Base-by-base conservation (phyloP, 2,113 vertebrate species). In the Crotalus horridus region DNA sequence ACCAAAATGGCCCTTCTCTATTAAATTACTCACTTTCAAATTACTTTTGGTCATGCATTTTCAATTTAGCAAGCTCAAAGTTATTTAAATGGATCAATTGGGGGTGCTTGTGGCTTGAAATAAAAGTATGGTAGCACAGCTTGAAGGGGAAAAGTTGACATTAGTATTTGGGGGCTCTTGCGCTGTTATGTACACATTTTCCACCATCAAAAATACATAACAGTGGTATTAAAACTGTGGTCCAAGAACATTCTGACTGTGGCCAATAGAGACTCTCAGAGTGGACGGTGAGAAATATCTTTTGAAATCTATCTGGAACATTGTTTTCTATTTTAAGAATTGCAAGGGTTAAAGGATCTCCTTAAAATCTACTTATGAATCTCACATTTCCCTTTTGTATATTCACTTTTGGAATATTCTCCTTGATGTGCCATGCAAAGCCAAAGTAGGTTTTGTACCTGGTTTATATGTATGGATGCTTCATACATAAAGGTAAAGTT, bases 121-220 rank as follows among this genome's bases (percentile, higher is more conserved):
- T 21, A 43, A 59, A 90, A 61, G 20, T 21, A 8, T 74, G 59
- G 87, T n/a, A 93, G 53, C 26, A 58, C 3, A 39, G 20, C 48
- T 95, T 87, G 64, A 4, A 29, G 20, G 85, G 92, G 46, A 6
- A 94, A 94, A 94, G 91, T 0, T 95, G 74, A 91, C 92, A 93
- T 88, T 89, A 91, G 13, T 87, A 91, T 93, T 94, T 89, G 94
- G 89, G 89, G 43, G 59, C 92, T 94, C 24, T 29, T 90, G 33
- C 24, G 17, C 0, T 17, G 23, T 3, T 24, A 53, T 61, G 55
- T 23, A 93, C 90, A 53, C 85, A 33, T 43, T 59, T 88, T 48
- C 7, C 17, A 6, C n/a, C 51, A 88, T 64, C 11, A 88, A 88
- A 91, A 88, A 24, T 13, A 88, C 58, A 92, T 87, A 15, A 29